Evolutionary conservation across 2,113 vertebrate genomes (phyloP), one percentile per base, ranked within the genome.

Genomic region (Amphiprion ocellaris): DNA sequence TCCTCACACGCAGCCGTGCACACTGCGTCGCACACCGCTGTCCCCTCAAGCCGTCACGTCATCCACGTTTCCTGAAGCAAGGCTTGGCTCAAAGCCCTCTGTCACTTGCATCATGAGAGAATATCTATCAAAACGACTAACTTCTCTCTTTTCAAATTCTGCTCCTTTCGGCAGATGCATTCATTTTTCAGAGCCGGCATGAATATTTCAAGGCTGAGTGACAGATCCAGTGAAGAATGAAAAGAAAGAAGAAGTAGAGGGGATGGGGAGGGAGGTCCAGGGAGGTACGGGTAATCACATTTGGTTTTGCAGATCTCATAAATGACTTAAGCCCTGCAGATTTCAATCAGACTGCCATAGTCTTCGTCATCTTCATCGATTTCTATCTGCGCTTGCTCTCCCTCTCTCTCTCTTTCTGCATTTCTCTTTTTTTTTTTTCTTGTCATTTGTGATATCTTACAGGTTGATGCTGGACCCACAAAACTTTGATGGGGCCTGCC

Each of bases 161-260:
- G 80, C 86, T 90, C 74, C 79, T 91, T 92, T 92, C 66, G 58
- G 91, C 87, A 84, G 87, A 90, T 71, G 83, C 89, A 93, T 93
- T 88, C 90, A 93, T 93, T 91, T 93, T 93, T 93, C 90, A 93
- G 90, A 84, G 68, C 60, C 4, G 1, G 30, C 87, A 93, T 93
- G 84, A 93, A 93, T 93, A 93, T 93, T 93, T 92, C 74, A 93
- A 75, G 52, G 55, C 83, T 91, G 91, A 92, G 89, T 91, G 92
- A 93, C 90, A 87, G 90, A 90, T 90, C 81, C 83, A 91, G 83
- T 90, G 90, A 90, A 91, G 89, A 92, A 90, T 91, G 88, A 90
- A 90, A 87, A 86, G 77, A 77, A 67, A 75, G 87, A 44, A 63
- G 81, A 21, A 79, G 72, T 71, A 5, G 53, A 47, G 23, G 44